Conservation (phyloP, 2,888 invertebrate species). For the Drosophila stalkeri region DNA sequence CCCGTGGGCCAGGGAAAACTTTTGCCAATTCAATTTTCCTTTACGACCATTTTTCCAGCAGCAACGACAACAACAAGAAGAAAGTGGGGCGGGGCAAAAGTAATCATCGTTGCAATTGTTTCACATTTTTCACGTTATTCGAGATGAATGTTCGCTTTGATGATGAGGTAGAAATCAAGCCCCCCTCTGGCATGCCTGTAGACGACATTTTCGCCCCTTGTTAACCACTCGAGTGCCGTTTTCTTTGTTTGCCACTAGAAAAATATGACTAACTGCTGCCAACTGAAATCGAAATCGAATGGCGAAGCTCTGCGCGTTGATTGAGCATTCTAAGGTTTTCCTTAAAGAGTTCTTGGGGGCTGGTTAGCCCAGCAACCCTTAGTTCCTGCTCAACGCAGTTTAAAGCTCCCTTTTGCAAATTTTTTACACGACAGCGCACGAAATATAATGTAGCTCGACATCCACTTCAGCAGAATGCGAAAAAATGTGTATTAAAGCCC, state of each 20-base stretch:
- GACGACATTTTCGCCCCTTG: conserved; percentile 67
- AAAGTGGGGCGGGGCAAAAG: conserved; percentile 62
- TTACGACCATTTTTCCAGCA: conserved; percentile 61
- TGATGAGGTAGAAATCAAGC: conserved; percentile 51
- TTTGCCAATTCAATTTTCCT: conserved; percentile 75
- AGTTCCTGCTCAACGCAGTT: conserved; percentile 12
- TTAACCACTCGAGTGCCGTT: conserved; percentile 35
- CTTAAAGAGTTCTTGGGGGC: conserved; percentile 62
- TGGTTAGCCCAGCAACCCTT: conserved; percentile 48
- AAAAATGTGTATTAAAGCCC: conserved; percentile 40
- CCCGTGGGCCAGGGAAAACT: conserved; percentile 58
- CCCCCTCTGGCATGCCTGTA: conserved; percentile 63
- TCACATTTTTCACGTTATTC: conserved; percentile 73
- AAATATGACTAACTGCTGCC: conserved; percentile 74
- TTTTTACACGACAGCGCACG: conserved; percentile 36
- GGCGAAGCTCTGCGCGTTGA: conserved; percentile 55
- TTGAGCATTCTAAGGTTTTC: conserved; percentile 63
- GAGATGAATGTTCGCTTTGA: conserved; percentile 77
- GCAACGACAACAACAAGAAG: conserved; percentile 30
- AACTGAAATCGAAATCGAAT: conserved; percentile 63
- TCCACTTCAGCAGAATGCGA: conserved; percentile 44
- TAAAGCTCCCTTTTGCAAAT: conserved; percentile 18
- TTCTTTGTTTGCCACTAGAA: conserved; percentile 55
- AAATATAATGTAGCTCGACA: conserved; percentile 27
- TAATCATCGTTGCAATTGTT: conserved; percentile 81